A percentile compares a stretch with the other conserved stretches of the same genome.
Conservation (phyloP, 2,797 vertebrate genomes). For the Numenius phaeopus region DNA sequence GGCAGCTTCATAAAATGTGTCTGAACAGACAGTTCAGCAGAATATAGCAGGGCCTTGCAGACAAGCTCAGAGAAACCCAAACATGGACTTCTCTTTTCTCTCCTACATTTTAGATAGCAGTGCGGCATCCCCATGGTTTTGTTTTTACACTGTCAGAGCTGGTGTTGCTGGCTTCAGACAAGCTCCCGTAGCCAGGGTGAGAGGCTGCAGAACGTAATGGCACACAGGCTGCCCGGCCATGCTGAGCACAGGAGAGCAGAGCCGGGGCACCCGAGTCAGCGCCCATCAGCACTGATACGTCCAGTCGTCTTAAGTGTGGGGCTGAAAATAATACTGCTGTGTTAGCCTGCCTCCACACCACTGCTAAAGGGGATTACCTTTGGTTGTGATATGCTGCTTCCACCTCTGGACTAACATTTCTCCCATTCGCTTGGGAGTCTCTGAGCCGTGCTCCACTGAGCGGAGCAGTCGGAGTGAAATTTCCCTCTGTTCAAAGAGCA, state of each 20-base stretch:
- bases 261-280: background rate
- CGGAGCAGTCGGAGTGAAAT: constrained; percentile 10
- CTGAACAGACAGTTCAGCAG: background rate
- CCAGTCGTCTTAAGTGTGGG: background rate
- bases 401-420: constrained; percentile 2
- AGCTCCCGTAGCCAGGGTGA: background rate
- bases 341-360: background rate
- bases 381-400: background rate
- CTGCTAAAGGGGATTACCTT: background rate
- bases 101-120: background rate
- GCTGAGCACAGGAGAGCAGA: background rate
- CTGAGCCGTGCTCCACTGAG: background rate
- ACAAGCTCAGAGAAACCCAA: background rate
- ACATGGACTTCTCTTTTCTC: background rate
- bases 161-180: background rate
- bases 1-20: background rate
- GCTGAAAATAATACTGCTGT: background rate
- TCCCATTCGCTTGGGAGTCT: background rate
- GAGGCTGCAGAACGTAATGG: background rate
- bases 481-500: background rate
- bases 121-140: background rate
- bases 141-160: background rate
- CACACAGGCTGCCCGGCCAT: accelerated
- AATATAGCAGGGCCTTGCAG: background rate
- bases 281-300: background rate